phyloP scores from a whole-genome alignment of 2,113 vertebrate genomes.

The Rostratula benghalensis region DNA sequence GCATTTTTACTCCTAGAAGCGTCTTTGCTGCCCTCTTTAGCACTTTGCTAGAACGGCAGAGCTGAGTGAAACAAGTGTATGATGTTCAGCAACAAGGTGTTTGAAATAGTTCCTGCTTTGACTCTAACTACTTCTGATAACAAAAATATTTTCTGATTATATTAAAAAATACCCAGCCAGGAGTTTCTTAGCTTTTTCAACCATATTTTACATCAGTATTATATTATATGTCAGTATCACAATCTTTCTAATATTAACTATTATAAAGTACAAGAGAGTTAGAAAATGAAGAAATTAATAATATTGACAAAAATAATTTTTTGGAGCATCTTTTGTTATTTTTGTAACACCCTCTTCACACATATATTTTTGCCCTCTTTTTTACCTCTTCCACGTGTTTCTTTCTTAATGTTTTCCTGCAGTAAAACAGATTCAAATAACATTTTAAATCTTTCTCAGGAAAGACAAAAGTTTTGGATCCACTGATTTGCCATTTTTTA shows the following conservation, averaged over 20 bases:
- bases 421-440: neutral
- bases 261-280: neutral
- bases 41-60: slow-evolving; percentile 9
- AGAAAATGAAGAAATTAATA: neutral
- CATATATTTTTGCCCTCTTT: neutral
- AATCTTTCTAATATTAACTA: neutral
- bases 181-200: neutral
- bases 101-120: neutral
- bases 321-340: neutral
- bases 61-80: neutral
- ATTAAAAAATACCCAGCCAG: neutral
- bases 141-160: neutral
- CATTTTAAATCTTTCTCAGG: neutral
- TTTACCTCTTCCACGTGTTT: neutral
- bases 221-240: neutral
- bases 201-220: neutral
- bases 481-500: neutral
- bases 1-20: neutral
- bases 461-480: neutral
- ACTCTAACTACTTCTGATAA: neutral
- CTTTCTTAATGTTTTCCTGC: neutral
- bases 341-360: neutral
- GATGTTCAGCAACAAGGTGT: neutral
- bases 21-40: slow-evolving; percentile 77
- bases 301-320: neutral